Evolutionary conservation across 2,888 invertebrate species (phyloP), one percentile per base, ranked within the genome.

Genomic region (Cepaea hortensis): DNA sequence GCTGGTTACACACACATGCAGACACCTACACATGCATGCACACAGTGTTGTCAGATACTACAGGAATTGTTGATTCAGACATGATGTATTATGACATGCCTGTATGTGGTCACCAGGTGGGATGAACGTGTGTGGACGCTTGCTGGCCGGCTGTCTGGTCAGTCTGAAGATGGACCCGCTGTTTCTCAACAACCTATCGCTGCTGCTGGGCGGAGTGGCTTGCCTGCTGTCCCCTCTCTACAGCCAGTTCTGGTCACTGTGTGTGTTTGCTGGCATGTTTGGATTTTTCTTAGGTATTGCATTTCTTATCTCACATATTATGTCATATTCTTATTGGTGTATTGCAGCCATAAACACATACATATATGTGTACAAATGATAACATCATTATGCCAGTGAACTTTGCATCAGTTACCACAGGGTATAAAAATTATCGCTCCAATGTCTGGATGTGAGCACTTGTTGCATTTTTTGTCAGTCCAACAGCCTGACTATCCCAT

Each of bases 221-320:
- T 88, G 88, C 76, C 68, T 87, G 62, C 11, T 84, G 81, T 76
- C 55, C 18, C 88, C 88, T 23, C 65, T 87, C 46, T 87, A 72
- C 73, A 85, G 82, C n/a, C 23, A 83, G 65, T 85, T 88, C 76
- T 85, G 87, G 87, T 73, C 88, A 50, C 70, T 88, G 18, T 50
- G 70, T 50, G 20, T 73, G 4, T 84, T 85, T 72, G 75, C 87
- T 65, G 72, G 62, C 11, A 65, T 85, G 35, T 87, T 80, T 70
- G 88, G 88, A 11, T 87, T 87, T n/a, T 80, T 85, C 70, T 61
- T 87, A 46, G 87, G 85, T 85, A 55, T 46, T n/a, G 48, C 48
- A 80, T 80, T 61, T 3, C 11, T 61, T 62, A 61, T 7, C 18
- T 65, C 68, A 35, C 65, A n/a, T 15, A 6, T 55, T 79, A 6